Evolutionary conservation across 1,140 invertebrate species (phyloP).

Genomic region (Chironomus tepperi): DNA sequence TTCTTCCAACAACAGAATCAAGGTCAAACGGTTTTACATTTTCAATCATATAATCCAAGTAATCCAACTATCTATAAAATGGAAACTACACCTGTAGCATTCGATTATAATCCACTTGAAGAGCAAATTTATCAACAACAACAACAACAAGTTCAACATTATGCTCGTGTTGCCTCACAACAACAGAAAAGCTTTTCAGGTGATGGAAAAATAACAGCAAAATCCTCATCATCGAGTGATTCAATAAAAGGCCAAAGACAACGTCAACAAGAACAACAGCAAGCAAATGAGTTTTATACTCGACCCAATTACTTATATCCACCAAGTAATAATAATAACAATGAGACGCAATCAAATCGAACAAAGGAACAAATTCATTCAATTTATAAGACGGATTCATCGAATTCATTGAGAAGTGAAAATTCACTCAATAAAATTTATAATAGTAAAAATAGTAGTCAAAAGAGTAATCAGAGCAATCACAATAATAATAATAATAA

Average conservation of each 20-base stretch:
- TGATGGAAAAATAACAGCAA: conserved; percentile 33
- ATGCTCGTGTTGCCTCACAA: conserved; percentile 25
- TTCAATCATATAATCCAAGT: conserved; percentile 40
- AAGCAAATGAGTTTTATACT: conserved; percentile 27
- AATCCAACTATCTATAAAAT: conserved; percentile 40
- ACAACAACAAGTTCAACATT: background rate
- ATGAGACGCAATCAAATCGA: background rate
- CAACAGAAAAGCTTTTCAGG: conserved; percentile 27
- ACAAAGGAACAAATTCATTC: conserved; percentile 30
- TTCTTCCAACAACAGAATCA: conserved; percentile 7
- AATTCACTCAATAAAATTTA: conserved; percentile 38
- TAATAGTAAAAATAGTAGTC: conserved; percentile 26
- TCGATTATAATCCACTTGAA: conserved; percentile 38
- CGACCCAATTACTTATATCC: conserved; percentile 20
- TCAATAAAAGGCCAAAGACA: conserved; percentile 32
- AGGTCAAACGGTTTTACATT: conserved; percentile 33
- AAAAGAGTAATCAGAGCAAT: conserved; percentile 11
- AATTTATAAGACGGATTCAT: conserved; percentile 39
- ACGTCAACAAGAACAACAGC: background rate
- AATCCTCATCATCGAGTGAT: conserved; percentile 39
- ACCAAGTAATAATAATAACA: background rate
- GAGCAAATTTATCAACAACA: conserved; percentile 24
- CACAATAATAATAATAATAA: background rate
- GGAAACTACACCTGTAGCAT: conserved; percentile 39
- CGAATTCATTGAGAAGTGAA: conserved; percentile 37